A percentile compares a stretch with the other conserved stretches of the same genome.
Evolutionary conservation across 92 coral and sea anemone species (phyloP).

Genomic region (Zoanthus sociatus): DNA sequence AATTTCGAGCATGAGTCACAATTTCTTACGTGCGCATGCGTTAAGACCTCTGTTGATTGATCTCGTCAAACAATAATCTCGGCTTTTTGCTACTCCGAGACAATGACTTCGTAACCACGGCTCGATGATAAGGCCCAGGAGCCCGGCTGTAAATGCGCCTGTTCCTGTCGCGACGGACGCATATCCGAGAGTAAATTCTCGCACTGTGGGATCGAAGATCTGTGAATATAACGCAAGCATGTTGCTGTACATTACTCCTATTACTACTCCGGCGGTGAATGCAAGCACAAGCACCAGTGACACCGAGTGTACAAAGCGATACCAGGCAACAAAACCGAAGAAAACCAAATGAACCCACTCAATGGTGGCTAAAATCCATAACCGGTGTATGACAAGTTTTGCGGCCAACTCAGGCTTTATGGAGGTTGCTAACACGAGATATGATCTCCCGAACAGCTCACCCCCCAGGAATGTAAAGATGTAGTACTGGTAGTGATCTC

Average conservation of each 20-base stretch:
- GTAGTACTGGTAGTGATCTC: slow-evolving; percentile 90
- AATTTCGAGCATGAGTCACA: slow-evolving; percentile 10
- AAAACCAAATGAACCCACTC: slow-evolving; percentile 71
- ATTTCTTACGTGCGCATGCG: slow-evolving; percentile 32
- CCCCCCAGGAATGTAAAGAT: slow-evolving; percentile 84
- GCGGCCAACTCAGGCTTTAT: slow-evolving; percentile 63
- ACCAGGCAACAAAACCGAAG: slow-evolving; percentile 84
- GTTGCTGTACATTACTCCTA: slow-evolving; percentile 84
- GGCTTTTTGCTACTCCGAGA: slow-evolving; percentile 61
- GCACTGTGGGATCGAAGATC: slow-evolving; percentile 67
- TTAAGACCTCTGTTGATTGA: slow-evolving; percentile 51
- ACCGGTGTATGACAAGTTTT: slow-evolving; percentile 63
- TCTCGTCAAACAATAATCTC: slow-evolving; percentile 80
- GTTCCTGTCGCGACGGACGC: slow-evolving; percentile 92
- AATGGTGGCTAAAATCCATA: slow-evolving; percentile 73
- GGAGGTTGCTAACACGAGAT: slow-evolving; percentile 72
- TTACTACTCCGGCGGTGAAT: slow-evolving; percentile 81
- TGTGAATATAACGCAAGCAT: slow-evolving; percentile 80
- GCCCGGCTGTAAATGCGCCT: slow-evolving; percentile 86
- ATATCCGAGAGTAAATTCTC: slow-evolving; percentile 87
- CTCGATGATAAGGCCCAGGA: slow-evolving; percentile 79
- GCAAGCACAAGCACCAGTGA: slow-evolving; percentile 66
- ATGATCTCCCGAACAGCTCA: slow-evolving; percentile 86
- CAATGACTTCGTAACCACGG: slow-evolving; percentile 90
- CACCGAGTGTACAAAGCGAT: slow-evolving; percentile 73